Percentiles rank a stretch among this genome's conserved stretches.
phyloP scores from a whole-genome alignment of 2,797 vertebrate genomes.

The Rhinella marina region DNA sequence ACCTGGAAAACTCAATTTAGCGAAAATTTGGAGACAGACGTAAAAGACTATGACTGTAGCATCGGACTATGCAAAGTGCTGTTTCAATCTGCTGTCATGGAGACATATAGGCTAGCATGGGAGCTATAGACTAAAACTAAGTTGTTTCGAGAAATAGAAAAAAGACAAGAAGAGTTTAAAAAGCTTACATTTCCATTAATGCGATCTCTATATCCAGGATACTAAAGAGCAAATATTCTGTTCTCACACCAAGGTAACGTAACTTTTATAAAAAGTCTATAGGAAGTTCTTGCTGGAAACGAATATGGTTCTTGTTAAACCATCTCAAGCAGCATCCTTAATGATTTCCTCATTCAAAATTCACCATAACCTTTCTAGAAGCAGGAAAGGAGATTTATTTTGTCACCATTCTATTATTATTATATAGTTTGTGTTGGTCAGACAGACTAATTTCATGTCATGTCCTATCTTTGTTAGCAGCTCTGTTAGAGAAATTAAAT shows the following conservation, averaged over 20 bases:
- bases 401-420: constrained; percentile 16
- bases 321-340: not conserved
- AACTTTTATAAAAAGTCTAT: not conserved
- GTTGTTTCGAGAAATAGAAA: not conserved
- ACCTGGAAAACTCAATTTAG: too few species aligned
- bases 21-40: too few species aligned
- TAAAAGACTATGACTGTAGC: too few species aligned
- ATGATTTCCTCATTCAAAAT: constrained; percentile 7
- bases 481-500: constrained; percentile 53
- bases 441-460: constrained; percentile 32
- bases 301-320: not conserved
- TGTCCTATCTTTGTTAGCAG: constrained; percentile 35
- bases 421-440: constrained; percentile 32
- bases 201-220: not conserved
- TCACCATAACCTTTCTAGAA: constrained; percentile 32
- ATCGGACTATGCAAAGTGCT: too few species aligned
- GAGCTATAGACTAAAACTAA: too few species aligned
- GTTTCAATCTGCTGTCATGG: too few species aligned
- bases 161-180: accelerated
- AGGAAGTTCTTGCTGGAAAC: not conserved
- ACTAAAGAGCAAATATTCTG: not conserved
- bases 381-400: constrained; percentile 16
- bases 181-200: not conserved
- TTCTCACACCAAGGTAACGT: not conserved
- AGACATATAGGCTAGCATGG: too few species aligned